Percentiles rank a stretch among this genome's conserved stretches.
These are phyloP conservation scores for Ostrea denselamellosa DNA, from an alignment of 1,140 invertebrate species.

Conservation along the genomic window DNA sequence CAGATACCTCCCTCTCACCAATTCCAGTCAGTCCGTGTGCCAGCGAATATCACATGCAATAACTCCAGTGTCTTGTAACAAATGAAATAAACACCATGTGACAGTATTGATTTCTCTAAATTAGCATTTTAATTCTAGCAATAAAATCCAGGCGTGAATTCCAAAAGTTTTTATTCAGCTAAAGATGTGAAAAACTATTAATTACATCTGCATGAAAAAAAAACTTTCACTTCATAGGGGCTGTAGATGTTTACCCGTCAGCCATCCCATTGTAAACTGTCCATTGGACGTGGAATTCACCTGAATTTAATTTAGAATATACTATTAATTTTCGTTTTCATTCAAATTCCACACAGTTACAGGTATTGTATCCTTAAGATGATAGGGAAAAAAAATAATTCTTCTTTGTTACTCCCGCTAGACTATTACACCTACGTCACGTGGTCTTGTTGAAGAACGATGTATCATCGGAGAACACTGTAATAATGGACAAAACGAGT, in stretches of 20 bases:
- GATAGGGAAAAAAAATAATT: not conserved
- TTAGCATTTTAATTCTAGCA: constrained; percentile 33
- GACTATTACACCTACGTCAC: constrained; percentile 13
- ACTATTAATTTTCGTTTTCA: constrained; percentile 4
- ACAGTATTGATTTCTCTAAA: constrained; percentile 39
- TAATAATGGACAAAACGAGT: not conserved
- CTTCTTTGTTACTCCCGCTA: constrained; percentile 23
- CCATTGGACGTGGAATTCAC: not conserved
- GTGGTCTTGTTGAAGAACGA: not conserved
- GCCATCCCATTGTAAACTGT: not conserved
- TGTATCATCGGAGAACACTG: not conserved
- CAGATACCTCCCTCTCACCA: not conserved
- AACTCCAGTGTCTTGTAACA: constrained; percentile 22
- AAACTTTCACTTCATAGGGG: not conserved
- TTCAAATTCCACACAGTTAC: constrained; percentile 1
- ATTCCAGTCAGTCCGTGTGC: not conserved
- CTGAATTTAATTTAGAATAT: constrained; percentile 3
- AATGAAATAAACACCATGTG: constrained; percentile 32
- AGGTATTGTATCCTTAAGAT: not conserved
- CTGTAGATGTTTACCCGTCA: not conserved
- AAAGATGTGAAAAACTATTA: not conserved
- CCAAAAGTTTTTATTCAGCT: not conserved
- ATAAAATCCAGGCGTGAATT: not conserved
- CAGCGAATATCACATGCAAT: not conserved
- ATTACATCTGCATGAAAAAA: not conserved